Conservation (phyloP, 2,888 invertebrate genomes). For the Pseudococcus longispinus region DNA sequence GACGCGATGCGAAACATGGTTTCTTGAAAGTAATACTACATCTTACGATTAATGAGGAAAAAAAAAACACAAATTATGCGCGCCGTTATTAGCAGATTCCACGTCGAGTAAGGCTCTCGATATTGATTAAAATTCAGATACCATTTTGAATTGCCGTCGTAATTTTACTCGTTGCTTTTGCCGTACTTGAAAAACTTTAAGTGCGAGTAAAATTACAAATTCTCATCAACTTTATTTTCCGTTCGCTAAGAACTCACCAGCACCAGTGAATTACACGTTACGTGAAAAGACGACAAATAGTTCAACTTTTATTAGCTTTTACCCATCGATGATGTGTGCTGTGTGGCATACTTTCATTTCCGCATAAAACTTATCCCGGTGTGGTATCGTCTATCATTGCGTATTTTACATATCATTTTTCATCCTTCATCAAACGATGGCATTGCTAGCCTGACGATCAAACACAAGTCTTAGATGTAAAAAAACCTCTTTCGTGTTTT, state of each 20-base stretch:
- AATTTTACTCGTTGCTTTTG: background rate
- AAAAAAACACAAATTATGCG: background rate
- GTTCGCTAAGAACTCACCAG: background rate
- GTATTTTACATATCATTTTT: background rate
- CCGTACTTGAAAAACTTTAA: background rate
- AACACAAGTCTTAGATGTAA: background rate
- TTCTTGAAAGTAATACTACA: background rate
- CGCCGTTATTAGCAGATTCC: background rate
- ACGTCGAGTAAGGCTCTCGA: background rate
- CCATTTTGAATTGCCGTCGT: background rate
- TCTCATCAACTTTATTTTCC: background rate
- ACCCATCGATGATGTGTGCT: background rate
- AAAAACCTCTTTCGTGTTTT: background rate
- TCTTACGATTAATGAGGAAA: background rate
- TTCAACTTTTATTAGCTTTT: slow-evolving; percentile 26
- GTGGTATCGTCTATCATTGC: background rate
- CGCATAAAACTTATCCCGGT: background rate
- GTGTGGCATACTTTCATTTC: slow-evolving; percentile 3
- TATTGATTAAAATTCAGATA: slow-evolving; percentile 13
- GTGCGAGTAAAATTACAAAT: slow-evolving; percentile 18
- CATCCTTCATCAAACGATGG: background rate
- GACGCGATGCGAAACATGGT: background rate
- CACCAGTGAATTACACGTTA: background rate
- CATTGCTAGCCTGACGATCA: background rate
- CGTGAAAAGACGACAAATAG: background rate